Evolutionary conservation across 2,797 vertebrate genomes (phyloP), one percentile per base, ranked within the genome.

Genomic region (Perdix hodgsoniae): DNA sequence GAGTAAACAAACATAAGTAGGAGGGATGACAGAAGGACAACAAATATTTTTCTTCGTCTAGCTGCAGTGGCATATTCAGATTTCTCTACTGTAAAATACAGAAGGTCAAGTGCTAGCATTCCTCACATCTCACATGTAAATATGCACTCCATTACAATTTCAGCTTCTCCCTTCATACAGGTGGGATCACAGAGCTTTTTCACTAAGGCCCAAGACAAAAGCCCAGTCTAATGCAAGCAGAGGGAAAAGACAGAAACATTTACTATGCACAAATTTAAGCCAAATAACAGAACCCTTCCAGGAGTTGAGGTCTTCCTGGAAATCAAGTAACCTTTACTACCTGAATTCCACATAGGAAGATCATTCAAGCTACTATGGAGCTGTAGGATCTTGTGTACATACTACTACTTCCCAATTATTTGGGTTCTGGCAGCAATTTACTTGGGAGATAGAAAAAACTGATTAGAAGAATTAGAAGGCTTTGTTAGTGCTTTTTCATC

Each of bases 11-110:
- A 59, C 33, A 14, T 39, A 75, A 35, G 27, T 16, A 60, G 45
- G 27, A 45, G 26, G 6, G 18, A 11, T 3, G 24, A 4, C 14
- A 19, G 6, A 21, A 47, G 19, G 24, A 61, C 0, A 4, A 56
- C 14, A 84, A 35, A 27, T 54, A 21, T 9, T 66, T 87, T 21
- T 10, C 33, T 39, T 90, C 26, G 24, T 63, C 29, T 27, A n/a
- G 19, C 15, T 39, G 13, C 7, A 73, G 31, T 0, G 1, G 11
- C 15, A 50, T n/a, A 7, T 9, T 7, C 54, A 47, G 15, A 26
- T 66, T 85, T 59, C 24, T 6, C 35, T 27, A 9, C 29, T 14
- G 10, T 31, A 39, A 66, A 87, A 45, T 8, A 7, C 6, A 70
- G n/a, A 78, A 76, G 11, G 9, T n/a, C 39, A 8, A 73, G 57